Evolutionary conservation across 2,113 vertebrate genomes (phyloP).

Genomic region (Gambusia holbrooki): DNA sequence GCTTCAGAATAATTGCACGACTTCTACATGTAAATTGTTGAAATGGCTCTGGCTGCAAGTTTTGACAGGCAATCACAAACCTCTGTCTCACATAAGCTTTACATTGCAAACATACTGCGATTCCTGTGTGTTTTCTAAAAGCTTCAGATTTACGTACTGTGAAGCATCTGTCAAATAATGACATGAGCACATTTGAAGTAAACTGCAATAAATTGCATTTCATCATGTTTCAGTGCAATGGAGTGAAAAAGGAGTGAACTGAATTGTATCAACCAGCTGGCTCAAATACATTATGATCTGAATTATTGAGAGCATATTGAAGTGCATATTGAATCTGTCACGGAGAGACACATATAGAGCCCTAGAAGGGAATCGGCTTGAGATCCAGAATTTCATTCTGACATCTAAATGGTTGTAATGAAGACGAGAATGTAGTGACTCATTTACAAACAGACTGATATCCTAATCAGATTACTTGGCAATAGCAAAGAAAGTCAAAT

Average conservation of each 20-base stretch:
- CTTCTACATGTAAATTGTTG: conserved; percentile 4
- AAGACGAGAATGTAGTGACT: conserved; percentile 25
- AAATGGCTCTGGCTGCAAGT: conserved; percentile 19
- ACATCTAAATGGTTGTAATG: conserved; percentile 29
- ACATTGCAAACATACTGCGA: conserved; percentile 10
- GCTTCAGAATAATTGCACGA: conserved; percentile 13
- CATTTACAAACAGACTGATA: neutral
- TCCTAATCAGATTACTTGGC: conserved; percentile 3
- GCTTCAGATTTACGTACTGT: conserved; percentile 37
- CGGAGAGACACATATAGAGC: conserved; percentile 22
- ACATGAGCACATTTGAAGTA: conserved; percentile 49
- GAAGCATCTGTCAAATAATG: conserved; percentile 33
- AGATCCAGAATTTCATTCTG: conserved; percentile 40
- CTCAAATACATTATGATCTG: conserved; percentile 47
- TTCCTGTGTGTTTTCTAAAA: conserved; percentile 10
- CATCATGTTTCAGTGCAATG: conserved; percentile 40
- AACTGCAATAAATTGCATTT: conserved; percentile 51
- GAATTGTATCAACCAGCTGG: conserved; percentile 54
- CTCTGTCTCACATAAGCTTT: conserved; percentile 27
- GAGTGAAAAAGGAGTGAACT: conserved; percentile 40
- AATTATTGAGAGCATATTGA: conserved; percentile 45
- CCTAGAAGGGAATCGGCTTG: conserved; percentile 33
- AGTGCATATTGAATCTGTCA: conserved; percentile 59
- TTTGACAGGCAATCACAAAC: conserved; percentile 19
- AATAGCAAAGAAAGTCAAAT: neutral